Evolutionary conservation across 1,140 invertebrate genomes (phyloP).

Genomic region (Antheraea mylitta): DNA sequence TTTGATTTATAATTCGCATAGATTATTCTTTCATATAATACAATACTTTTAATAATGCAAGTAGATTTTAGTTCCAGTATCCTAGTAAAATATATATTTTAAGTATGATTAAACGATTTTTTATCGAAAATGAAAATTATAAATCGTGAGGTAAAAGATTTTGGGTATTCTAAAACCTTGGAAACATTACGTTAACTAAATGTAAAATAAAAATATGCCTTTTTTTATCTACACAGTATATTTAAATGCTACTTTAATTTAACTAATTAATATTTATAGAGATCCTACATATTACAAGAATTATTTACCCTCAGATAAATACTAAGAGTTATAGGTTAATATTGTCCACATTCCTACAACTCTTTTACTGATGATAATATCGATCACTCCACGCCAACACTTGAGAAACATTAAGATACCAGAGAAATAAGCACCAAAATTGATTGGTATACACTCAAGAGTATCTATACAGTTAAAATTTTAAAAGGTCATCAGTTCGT

Average conservation of each 20-base stretch:
- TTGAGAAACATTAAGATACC: background rate
- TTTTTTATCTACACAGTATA: background rate
- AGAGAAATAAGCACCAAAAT: background rate
- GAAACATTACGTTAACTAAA: too few species aligned
- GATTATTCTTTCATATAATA: too few species aligned
- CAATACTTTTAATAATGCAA: too few species aligned
- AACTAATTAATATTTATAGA: constrained; percentile 7
- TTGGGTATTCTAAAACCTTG: too few species aligned
- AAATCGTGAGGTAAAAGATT: too few species aligned
- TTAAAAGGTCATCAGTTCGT: background rate
- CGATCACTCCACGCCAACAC: background rate
- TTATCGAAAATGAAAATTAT: too few species aligned
- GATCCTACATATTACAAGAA: background rate
- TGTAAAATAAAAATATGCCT: too few species aligned
- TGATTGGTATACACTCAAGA: background rate
- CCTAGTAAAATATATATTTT: too few species aligned
- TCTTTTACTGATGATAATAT: background rate
- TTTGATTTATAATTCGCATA: too few species aligned
- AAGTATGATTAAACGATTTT: too few species aligned
- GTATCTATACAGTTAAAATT: background rate
- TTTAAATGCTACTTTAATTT: background rate
- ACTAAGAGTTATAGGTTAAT: background rate
- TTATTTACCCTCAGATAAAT: background rate
- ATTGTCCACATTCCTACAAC: background rate
- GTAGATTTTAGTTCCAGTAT: too few species aligned